A percentile compares a stretch with the other conserved stretches of the same genome.
phyloP scores from a whole-genome alignment of 2,888 invertebrate genomes.

The Drosophila nr. perissopoda region DNA sequence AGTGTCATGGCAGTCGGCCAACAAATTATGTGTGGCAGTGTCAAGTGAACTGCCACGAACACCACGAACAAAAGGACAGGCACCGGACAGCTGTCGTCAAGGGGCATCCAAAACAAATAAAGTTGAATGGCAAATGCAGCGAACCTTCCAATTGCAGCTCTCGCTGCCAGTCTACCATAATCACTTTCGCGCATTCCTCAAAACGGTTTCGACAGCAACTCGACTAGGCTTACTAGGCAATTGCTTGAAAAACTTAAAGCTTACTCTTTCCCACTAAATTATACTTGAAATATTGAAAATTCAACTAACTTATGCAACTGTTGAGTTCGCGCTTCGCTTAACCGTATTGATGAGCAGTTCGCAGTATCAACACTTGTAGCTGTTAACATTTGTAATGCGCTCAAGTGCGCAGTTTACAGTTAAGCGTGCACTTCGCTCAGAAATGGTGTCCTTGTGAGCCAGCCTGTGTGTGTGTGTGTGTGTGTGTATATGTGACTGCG shows the following conservation, averaged over 20 bases:
- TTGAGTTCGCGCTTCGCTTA: background rate
- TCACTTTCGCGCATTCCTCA: conserved; percentile 10
- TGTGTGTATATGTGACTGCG: background rate
- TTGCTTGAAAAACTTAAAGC: background rate
- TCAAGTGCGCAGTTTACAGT: conserved; percentile 37
- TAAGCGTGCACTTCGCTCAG: conserved; percentile 15
- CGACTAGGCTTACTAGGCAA: background rate
- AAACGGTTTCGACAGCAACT: conserved; percentile 8
- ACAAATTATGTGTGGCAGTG: conserved; percentile 46
- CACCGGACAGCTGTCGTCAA: conserved; percentile 36
- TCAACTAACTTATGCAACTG: background rate
- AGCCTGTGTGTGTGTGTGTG: background rate
- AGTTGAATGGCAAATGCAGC: conserved; percentile 45
- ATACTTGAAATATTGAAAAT: background rate
- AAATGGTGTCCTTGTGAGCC: conserved; percentile 12
- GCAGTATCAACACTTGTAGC: background rate
- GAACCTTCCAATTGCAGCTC: conserved; percentile 37
- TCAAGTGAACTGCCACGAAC: conserved; percentile 43
- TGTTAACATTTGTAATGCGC: conserved; percentile 43
- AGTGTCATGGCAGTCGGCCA: conserved; percentile 45
- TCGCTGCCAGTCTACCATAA: conserved; percentile 12
- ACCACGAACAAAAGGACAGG: conserved; percentile 21
- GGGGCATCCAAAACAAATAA: conserved; percentile 49
- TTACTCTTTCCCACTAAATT: background rate
- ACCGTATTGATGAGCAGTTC: conserved; percentile 1